Conservation (phyloP, 2,797 vertebrate species). For the Ctenopoma multispine region DNA sequence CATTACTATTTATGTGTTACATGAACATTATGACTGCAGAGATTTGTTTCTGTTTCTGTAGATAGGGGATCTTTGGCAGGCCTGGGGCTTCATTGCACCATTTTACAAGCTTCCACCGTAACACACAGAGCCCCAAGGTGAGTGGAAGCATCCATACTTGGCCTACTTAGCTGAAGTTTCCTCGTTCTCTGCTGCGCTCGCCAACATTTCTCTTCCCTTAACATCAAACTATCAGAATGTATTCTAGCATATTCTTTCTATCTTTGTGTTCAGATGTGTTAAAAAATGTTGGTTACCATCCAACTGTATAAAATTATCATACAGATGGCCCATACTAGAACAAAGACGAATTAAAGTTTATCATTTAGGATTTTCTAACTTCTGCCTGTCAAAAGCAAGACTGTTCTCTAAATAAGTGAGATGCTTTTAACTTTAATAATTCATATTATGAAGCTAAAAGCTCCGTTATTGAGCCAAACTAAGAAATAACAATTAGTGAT, state of each 20-base stretch:
- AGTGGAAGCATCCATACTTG: conserved; percentile 48
- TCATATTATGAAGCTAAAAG: conserved; percentile 3
- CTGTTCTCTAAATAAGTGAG: background rate
- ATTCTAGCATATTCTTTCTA: conserved; percentile 19
- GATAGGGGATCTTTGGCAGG: conserved; percentile 45
- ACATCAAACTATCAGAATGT: conserved; percentile 4
- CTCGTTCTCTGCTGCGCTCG: background rate
- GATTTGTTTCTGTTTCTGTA: conserved; percentile 43
- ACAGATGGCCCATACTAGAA: background rate
- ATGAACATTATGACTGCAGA: conserved; percentile 13
- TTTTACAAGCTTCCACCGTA: conserved; percentile 49
- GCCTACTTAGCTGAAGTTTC: conserved; percentile 57
- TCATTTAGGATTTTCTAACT: background rate
- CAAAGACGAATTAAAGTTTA: conserved; percentile 4
- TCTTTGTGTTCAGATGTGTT: background rate
- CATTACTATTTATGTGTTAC: conserved; percentile 35
- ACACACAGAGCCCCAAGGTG: conserved; percentile 63
- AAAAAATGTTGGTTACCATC: background rate
- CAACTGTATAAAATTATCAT: background rate
- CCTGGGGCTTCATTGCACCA: conserved; percentile 42
- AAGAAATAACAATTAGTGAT: conserved; percentile 37
- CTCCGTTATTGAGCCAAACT: conserved; percentile 14
- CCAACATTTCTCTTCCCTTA: conserved; percentile 21
- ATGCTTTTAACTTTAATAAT: background rate
- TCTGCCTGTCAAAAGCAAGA: background rate